Evolutionary conservation across 2,888 invertebrate species (phyloP), one percentile per base, ranked within the genome.

Genomic region (Amphipoea oculea): DNA sequence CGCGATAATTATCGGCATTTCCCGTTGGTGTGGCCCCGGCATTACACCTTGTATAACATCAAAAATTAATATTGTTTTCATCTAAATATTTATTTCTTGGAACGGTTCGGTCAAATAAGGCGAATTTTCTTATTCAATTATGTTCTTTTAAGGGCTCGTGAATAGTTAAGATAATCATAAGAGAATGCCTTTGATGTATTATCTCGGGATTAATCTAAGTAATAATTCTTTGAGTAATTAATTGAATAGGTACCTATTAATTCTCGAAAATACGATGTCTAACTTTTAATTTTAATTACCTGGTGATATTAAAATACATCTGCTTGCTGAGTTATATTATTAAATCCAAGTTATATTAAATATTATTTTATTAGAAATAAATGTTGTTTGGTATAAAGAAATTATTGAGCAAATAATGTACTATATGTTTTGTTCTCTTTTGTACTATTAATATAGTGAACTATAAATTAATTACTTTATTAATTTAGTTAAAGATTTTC

Each of bases 111-210:
- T 36, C 2, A 6, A 17, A 23, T 17, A 1, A 29, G 29, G n/a
- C 17, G 17, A 79, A 65, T 65, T 72, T 57, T 72, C 72, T 71
- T 40, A 70, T 70, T 36, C 4, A 45, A 69, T 71, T 1, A 45
- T n/a, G 45, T 57, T 65, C n/a, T 71, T 23, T 36, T n/a, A 54
- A 48, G 54, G 71, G 14, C 29, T 36, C 9, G 2, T 23, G 12
- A 71, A 66, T 66, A 79, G 48, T 79, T 79, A 48, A 48, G 14
- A 20, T 72, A 57, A 79, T 66, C 9, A 57, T 42, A 48, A 79
- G 65, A 79, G 65, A 79, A 48, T 36, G 40, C 9, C 6, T 79
- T 79, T 79, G 23, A 79, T 57, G 45, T n/a, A 14, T 63, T 54
- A 45, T 54, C 23, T 36, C 20, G 42, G 29, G 3, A 60, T 79